These are phyloP conservation scores for Notocelia uddmanniana DNA, from an alignment of 2,888 invertebrate genomes.

Conservation along the genomic window DNA sequence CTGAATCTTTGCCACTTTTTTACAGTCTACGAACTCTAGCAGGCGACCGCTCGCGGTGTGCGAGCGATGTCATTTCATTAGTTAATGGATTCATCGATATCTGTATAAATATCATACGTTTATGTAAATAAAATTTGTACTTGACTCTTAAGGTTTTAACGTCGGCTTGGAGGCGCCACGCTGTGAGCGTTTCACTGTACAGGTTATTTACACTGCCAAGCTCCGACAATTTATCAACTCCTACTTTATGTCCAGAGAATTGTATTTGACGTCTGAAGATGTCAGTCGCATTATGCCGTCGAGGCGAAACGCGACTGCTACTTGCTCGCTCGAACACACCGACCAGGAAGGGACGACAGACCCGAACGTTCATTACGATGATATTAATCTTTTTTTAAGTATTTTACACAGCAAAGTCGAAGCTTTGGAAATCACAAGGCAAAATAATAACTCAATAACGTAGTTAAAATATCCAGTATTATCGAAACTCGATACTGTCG, in stretches of 20 bases:
- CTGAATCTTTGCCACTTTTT: slow-evolving; percentile 84
- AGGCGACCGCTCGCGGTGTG: slow-evolving; percentile 55
- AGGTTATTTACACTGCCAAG: slow-evolving; percentile 41
- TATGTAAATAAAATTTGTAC: slow-evolving; percentile 78
- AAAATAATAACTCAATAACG: slow-evolving; percentile 12
- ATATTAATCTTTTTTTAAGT: background rate
- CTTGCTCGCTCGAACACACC: slow-evolving; percentile 13
- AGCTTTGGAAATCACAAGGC: slow-evolving; percentile 4
- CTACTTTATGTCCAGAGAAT: slow-evolving; percentile 42
- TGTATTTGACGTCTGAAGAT: slow-evolving; percentile 15
- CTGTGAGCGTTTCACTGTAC: slow-evolving; percentile 21
- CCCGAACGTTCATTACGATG: background rate
- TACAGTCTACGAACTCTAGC: slow-evolving; percentile 77
- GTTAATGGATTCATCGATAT: slow-evolving; percentile 66
- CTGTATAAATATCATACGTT: slow-evolving; percentile 64
- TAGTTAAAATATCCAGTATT: slow-evolving; percentile 15
- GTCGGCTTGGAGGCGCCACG: slow-evolving; percentile 49
- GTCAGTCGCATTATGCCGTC: background rate
- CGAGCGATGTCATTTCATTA: slow-evolving; percentile 53
- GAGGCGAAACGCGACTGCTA: background rate
- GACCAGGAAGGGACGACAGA: background rate
- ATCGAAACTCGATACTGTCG: slow-evolving; percentile 13
- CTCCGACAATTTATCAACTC: slow-evolving; percentile 34
- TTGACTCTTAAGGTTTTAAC: slow-evolving; percentile 64
- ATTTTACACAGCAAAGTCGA: slow-evolving; percentile 19